Evolutionary conservation across 1,140 invertebrate species (phyloP).

Genomic region (Lordiphosa mommai): DNA sequence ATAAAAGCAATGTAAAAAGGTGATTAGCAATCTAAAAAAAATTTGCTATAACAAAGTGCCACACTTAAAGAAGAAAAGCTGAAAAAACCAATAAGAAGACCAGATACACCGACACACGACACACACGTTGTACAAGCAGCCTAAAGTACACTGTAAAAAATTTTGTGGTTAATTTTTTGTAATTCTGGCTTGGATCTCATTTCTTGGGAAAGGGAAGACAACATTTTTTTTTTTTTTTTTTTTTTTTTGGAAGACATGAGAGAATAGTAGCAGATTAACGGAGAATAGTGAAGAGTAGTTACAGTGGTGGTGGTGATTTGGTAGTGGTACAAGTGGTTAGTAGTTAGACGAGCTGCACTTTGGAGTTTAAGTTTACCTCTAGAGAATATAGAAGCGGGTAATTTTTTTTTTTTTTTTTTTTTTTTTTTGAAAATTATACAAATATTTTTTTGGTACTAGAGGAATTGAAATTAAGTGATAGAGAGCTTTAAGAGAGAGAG

Average conservation of each 20-base stretch:
- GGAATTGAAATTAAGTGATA: constrained; percentile 46
- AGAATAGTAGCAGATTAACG: constrained; percentile 58
- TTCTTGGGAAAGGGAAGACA: constrained; percentile 21
- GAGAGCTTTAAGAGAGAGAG: constrained; percentile 24
- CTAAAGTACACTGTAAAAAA: constrained; percentile 71
- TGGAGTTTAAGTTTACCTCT: constrained; percentile 63
- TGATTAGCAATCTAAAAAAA: constrained; percentile 26
- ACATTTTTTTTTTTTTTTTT: constrained; percentile 10
- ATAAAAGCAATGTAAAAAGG: constrained; percentile 11
- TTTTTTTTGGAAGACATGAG: constrained; percentile 30
- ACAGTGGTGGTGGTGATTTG: constrained; percentile 50
- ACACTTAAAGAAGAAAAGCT: background rate
- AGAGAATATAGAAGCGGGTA: constrained; percentile 69
- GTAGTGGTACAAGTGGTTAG: constrained; percentile 48
- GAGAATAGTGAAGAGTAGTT: constrained; percentile 51
- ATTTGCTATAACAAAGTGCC: constrained; percentile 24
- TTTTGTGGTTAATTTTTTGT: constrained; percentile 44
- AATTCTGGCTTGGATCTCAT: constrained; percentile 19
- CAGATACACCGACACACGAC: constrained; percentile 54
- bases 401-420: constrained; percentile 21
- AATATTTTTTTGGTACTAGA: constrained; percentile 44
- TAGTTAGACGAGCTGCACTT: constrained; percentile 62
- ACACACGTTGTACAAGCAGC: constrained; percentile 43
- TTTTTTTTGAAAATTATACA: constrained; percentile 39
- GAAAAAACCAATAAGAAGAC: constrained; percentile 22